These are phyloP conservation scores for Thamnaconus septentrionalis DNA, from an alignment of 2,113 vertebrate species.

Conservation along the genomic window DNA sequence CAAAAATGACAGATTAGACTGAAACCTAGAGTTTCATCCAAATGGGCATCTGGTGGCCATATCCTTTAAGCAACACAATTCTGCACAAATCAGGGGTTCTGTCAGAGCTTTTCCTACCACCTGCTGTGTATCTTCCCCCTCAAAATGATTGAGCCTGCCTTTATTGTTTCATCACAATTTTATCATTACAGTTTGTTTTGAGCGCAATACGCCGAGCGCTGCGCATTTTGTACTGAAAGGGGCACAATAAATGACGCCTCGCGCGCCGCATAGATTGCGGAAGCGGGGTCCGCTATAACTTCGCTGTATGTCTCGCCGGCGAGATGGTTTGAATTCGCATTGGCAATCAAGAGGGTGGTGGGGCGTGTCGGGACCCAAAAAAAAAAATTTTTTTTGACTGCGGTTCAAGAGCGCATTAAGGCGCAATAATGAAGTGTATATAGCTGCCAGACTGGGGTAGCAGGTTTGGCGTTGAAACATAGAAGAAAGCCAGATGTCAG, in stretches of 20 bases:
- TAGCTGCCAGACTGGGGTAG: constrained; percentile 76
- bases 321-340: constrained; percentile 40
- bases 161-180: constrained; percentile 75
- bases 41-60: constrained; percentile 84
- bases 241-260: constrained; percentile 33
- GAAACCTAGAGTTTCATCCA: constrained; percentile 82
- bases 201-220: constrained; percentile 67
- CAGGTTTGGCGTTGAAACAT: constrained; percentile 73
- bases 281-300: constrained; percentile 1
- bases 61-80: constrained; percentile 86
- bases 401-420: constrained; percentile 77
- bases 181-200: constrained; percentile 69
- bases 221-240: constrained; percentile 64
- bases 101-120: constrained; percentile 81
- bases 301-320: constrained; percentile 12
- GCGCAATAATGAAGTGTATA: constrained; percentile 75
- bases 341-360: constrained; percentile 66
- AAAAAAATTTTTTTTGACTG: constrained; percentile 56
- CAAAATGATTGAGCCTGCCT: constrained; percentile 74
- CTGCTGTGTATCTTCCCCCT: constrained; percentile 76
- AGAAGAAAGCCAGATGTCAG: constrained; percentile 80
- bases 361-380: constrained; percentile 49
- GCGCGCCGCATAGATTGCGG: constrained; percentile 18
- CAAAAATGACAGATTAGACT: constrained; percentile 73
- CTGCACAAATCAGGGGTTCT: constrained; percentile 82